Evolutionary conservation across 2,888 invertebrate species (phyloP), one percentile per base, ranked within the genome.

Genomic region (Caenorhabditis becei): DNA sequence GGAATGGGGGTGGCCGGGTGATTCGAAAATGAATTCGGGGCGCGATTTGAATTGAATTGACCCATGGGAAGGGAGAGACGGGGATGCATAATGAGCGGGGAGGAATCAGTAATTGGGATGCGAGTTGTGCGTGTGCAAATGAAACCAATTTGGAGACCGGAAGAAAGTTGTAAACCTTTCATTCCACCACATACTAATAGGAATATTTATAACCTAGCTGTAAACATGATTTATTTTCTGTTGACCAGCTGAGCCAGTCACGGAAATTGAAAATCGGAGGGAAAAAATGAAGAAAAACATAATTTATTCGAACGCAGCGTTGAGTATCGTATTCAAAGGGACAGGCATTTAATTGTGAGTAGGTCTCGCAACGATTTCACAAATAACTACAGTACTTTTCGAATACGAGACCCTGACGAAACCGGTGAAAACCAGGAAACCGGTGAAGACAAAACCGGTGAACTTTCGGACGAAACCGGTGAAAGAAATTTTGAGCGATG

Each of bases 11-110:
- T 7, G 63, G 56, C 41, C 16, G 41, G 41, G 14, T 41, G 54
- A 72, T 72, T 72, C 28, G 65, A 74, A 74, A 63, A 56, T 65
- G 65, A 65, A 74, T 72, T 72, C 41, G 24, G 35, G 32, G 47
- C 26, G 44, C 62, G 35, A 74, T 62, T 72, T 63, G 72, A 72
- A 72, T 72, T 61, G 63, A 72, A 72, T 72, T 72, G 54, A 74
- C 58, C 74, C 63, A 41, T 41, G 41, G 41, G 41, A 41, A 41
- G 41, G 16, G 41, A 41, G 32, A 32, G 32, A 4, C 5, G 32
- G 53, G 58, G 28, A 47, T 54, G 72, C 41, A 72, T 72, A 74
- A 65, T 74, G 74, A 74, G 72, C 41, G 41, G 16, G 56, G 41
- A 23, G 35, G 61, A 75, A 75, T 67, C 23, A 67, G 75, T 61